Conservation (phyloP, 1,140 invertebrate genomes). For the Branchinecta lindahli region DNA sequence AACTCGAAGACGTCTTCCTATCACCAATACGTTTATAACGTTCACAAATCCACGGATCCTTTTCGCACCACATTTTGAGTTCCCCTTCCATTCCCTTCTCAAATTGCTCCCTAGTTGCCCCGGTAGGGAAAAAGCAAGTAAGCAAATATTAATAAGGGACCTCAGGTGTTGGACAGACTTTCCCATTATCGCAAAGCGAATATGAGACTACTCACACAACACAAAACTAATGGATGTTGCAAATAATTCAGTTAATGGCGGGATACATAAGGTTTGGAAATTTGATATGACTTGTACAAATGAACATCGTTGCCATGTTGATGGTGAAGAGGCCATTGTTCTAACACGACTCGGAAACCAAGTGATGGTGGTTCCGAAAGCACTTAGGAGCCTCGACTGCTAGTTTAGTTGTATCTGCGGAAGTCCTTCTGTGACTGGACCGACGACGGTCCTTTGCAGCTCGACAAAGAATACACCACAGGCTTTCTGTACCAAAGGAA, state of each 20-base stretch:
- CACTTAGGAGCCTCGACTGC: neutral
- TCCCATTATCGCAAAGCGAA: neutral
- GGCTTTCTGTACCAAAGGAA: too few species aligned
- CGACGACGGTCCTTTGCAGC: too few species aligned
- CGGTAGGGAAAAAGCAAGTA: neutral
- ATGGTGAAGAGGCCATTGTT: neutral
- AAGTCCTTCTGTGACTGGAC: too few species aligned
- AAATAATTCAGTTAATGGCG: conserved; percentile 9
- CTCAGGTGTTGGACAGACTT: conserved; percentile 2
- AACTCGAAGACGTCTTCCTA: too few species aligned
- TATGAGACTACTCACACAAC: conserved; percentile 6
- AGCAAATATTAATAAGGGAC: conserved; percentile 3
- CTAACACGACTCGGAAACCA: neutral
- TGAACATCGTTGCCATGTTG: neutral
- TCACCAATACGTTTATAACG: too few species aligned
- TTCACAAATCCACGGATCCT: too few species aligned
- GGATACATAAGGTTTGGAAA: conserved; percentile 10
- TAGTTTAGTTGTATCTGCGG: too few species aligned
- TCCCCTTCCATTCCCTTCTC: neutral
- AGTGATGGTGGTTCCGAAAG: neutral
- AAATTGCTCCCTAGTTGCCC: neutral
- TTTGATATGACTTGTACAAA: neutral
- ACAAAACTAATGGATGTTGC: conserved; percentile 10
- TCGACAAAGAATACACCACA: too few species aligned
- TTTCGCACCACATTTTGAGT: too few species aligned